Evolutionary conservation across 1,140 invertebrate species (phyloP), one percentile per base, ranked within the genome.

Genomic region (Centruroides vittatus): DNA sequence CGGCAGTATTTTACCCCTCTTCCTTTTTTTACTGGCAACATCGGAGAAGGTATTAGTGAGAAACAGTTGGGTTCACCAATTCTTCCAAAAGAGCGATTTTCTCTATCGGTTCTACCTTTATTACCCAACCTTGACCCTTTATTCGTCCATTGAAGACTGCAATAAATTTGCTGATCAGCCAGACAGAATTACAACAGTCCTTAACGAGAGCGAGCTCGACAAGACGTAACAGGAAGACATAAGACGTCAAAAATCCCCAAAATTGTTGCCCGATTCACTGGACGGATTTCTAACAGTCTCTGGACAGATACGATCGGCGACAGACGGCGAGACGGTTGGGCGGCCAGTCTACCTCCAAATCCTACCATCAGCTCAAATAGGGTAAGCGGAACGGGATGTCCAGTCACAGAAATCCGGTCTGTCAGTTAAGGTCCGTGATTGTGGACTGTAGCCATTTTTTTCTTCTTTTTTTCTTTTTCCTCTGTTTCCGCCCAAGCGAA

Each of bases 301-400:
- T 46, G 36, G n/a, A 23, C 47, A 11, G 52, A 62, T 13, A 12
- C 48, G 35, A 47, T 47, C 10, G 36, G 57, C 41, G 48, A 49
- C 13, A 47, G 35, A 47, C 8, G 55, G 34, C n/a, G 52, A 23
- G 59, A 54, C 47, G 35, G 54, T 46, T 3, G 34, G n/a, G 55
- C 9, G 55, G 10, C 36, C 8, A 48, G 59, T 55, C 52, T 60
- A 53, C 54, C 50, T 59, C 61, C 57, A 62, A 62, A 62, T 62
- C 61, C 61, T 35, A 54, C 61, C 61, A 62, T 62, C 61, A 58
- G 57, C 61, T 62, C 54, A 58, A 59, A 62, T 62, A 59, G 59
- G 47, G 61, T 58, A 57, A 59, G 59, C 59, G 61, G 61, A 50
- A 62, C 57, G 61, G 56, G 56, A 62, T 59, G 57, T 35, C 52